Evolutionary conservation across 2,113 vertebrate species (phyloP).

Genomic region (Tiliqua scincoides): DNA sequence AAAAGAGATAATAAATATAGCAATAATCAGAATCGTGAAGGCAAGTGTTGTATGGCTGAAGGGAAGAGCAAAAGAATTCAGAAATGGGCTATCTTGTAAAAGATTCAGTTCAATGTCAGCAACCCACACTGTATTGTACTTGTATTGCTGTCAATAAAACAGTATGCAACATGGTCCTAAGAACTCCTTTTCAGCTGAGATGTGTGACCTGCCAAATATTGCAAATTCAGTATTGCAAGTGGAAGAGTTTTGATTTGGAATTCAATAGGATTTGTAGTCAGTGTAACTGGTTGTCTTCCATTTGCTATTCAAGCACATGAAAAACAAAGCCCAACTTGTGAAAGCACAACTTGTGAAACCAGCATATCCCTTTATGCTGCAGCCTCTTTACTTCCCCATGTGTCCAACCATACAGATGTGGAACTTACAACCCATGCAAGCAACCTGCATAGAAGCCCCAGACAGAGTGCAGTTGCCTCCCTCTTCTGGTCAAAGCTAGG

Average conservation of each 20-base stretch:
- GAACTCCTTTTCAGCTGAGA: not conserved
- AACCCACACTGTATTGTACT: too few relatives aligned
- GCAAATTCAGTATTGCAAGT: not conserved
- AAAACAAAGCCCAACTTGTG: not conserved
- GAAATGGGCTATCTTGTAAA: not conserved
- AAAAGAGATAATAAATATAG: too few relatives aligned
- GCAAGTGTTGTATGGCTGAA: too few relatives aligned
- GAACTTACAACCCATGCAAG: not conserved
- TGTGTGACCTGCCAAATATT: not conserved
- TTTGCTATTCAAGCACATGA: not conserved
- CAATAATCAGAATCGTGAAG: too few relatives aligned
- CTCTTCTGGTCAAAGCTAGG: conserved; percentile 77
- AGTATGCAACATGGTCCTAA: not conserved
- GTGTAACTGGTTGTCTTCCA: not conserved
- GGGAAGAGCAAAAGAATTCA: too few relatives aligned
- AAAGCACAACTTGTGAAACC: not conserved
- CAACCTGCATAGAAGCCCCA: conserved; percentile 25
- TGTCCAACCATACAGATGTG: not conserved
- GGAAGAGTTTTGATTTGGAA: not conserved
- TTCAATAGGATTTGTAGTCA: not conserved
- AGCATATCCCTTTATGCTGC: not conserved
- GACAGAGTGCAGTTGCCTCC: conserved; percentile 72
- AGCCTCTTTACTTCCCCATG: not conserved
- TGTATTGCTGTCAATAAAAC: not conserved
- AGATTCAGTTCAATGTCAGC: not conserved